Conservation (phyloP, 2,888 invertebrate species). For the Epinotia nisella region DNA sequence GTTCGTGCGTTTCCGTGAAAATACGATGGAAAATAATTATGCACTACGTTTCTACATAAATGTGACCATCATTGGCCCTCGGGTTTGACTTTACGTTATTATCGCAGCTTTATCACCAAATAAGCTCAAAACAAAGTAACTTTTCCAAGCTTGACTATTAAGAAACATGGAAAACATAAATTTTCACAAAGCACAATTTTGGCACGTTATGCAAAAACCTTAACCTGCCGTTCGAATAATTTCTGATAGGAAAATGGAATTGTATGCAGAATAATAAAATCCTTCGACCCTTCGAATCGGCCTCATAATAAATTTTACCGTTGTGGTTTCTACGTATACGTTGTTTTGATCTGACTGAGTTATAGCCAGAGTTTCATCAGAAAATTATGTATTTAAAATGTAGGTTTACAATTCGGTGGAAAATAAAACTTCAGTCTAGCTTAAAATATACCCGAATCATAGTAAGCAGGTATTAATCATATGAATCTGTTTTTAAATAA, state of each 20-base stretch:
- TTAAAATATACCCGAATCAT: neutral
- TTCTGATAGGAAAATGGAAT: conserved; percentile 81
- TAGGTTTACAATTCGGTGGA: neutral
- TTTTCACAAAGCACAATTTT: conserved; percentile 70
- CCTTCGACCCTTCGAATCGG: conserved; percentile 74
- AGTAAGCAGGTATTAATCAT: too few species aligned
- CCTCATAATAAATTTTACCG: conserved; percentile 74
- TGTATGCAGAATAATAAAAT: conserved; percentile 82
- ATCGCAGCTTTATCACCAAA: neutral
- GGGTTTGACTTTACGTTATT: neutral
- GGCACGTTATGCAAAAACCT: conserved; percentile 76
- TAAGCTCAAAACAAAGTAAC: conserved; percentile 29
- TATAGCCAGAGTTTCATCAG: conserved; percentile 44
- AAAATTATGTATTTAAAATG: conserved; percentile 20
- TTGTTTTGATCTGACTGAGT: conserved; percentile 50
- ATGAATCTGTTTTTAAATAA: neutral
- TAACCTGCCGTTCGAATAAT: conserved; percentile 76
- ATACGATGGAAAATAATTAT: too few species aligned
- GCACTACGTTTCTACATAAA: too few species aligned
- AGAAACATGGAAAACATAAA: conserved; percentile 58
- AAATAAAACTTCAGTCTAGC: neutral
- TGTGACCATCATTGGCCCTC: neutral
- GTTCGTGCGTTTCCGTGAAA: too few species aligned
- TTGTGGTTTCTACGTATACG: conserved; percentile 54
- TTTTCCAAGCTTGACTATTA: conserved; percentile 41